Evolutionary conservation across 1,140 invertebrate species (phyloP).

Genomic region (Apis mellifera): DNA sequence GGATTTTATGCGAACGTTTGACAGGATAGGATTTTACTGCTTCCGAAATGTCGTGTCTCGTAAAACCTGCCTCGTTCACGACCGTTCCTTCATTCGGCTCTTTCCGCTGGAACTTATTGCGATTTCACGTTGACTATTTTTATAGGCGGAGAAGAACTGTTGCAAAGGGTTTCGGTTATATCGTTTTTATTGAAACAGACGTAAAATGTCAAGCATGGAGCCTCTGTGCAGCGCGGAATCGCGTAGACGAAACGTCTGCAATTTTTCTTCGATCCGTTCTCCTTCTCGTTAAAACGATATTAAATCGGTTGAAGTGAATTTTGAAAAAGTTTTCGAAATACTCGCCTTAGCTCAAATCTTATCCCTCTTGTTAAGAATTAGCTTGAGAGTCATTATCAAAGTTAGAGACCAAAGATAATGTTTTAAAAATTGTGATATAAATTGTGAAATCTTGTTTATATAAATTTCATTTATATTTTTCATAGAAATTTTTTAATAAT

Average conservation of each 20-base stretch:
- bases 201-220: conserved; percentile 5
- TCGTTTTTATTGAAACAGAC: conserved; percentile 58
- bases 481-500: no score
- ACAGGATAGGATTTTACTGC: conserved; percentile 71
- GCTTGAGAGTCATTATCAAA: no score
- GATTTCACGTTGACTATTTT: conserved; percentile 64
- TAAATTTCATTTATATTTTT: no score
- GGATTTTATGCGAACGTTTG: conserved; percentile 69
- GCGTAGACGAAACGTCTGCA: conserved; percentile 10
- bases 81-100: conserved; percentile 55
- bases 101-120: conserved; percentile 63
- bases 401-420: no score
- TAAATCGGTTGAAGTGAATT: not conserved
- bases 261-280: not conserved
- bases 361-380: no score
- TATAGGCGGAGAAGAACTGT: conserved; percentile 55
- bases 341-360: no score
- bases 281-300: not conserved
- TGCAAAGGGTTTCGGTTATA: conserved; percentile 55
- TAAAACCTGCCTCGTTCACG: conserved; percentile 66
- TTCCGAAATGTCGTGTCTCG: conserved; percentile 68
- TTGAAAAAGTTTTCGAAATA: not conserved
- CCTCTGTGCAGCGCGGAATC: no score
- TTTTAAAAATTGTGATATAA: no score
- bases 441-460: no score